Conservation (phyloP, 2,797 vertebrate species). For the Neostethus bicornis region DNA sequence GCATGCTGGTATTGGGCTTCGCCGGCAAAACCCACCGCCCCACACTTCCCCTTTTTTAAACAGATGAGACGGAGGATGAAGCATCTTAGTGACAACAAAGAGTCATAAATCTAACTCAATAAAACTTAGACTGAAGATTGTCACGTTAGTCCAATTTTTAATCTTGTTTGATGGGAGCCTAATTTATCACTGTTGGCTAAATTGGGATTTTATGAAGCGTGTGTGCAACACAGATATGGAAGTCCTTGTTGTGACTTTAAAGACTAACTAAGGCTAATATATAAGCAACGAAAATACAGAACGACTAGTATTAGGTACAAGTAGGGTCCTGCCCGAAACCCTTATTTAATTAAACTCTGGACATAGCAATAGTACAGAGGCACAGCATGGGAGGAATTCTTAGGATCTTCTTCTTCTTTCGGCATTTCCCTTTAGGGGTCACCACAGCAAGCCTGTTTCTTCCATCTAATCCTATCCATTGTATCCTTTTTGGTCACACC, state of each 20-base stretch:
- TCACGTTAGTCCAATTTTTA: conserved; percentile 21
- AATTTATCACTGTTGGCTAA: conserved; percentile 11
- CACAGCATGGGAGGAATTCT: too few species aligned
- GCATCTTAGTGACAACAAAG: conserved; percentile 17
- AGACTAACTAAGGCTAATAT: conserved; percentile 4
- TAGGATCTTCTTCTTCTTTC: too few species aligned
- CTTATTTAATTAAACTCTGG: too few species aligned
- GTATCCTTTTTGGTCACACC: too few species aligned
- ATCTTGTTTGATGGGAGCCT: conserved; percentile 26
- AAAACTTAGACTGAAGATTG: conserved; percentile 14
- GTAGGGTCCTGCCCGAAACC: too few species aligned
- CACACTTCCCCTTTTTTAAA: conserved; percentile 29
- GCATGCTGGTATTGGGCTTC: conserved; percentile 45
- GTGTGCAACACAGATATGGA: conserved; percentile 20
- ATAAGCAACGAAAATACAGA: too few species aligned
- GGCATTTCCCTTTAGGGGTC: too few species aligned
- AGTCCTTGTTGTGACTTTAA: conserved; percentile 7
- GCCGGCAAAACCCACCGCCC: conserved; percentile 35
- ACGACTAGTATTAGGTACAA: too few species aligned
- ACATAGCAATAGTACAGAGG: too few species aligned
- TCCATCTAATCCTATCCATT: too few species aligned
- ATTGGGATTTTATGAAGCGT: conserved; percentile 32
- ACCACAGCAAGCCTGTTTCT: too few species aligned
- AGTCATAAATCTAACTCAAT: conserved; percentile 20
- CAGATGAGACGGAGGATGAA: conserved; percentile 21